Conservation (phyloP, 2,888 invertebrate genomes). For the Polia nebulosa region DNA sequence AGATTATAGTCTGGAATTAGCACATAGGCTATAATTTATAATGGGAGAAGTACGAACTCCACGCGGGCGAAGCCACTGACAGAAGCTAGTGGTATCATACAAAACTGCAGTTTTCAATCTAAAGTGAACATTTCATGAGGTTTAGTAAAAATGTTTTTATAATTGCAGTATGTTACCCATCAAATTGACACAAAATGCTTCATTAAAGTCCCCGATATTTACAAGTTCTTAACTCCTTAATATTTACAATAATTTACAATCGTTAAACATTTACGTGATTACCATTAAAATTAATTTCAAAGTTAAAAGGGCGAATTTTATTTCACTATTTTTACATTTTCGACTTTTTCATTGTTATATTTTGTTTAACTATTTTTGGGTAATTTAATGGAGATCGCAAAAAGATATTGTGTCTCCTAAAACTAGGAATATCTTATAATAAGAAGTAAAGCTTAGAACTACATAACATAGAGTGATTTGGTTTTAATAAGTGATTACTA, state of each 20-base stretch:
- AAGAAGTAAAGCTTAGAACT: constrained; percentile 52
- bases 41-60: no score
- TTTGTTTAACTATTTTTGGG: background rate
- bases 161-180: no score
- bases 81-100: no score
- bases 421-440: constrained; percentile 28
- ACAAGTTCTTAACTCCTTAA: constrained; percentile 49
- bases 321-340: background rate
- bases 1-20: no score
- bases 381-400: constrained; percentile 25
- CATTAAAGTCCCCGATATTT: constrained; percentile 17
- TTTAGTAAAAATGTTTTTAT: no score
- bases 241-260: constrained; percentile 66
- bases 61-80: no score
- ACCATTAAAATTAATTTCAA: constrained; percentile 13
- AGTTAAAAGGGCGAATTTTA: background rate
- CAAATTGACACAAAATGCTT: constrained; percentile 5
- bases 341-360: background rate
- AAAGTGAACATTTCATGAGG: no score
- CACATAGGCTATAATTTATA: no score
- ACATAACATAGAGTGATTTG: constrained; percentile 64
- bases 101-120: no score
- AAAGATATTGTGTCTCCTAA: constrained; percentile 29
- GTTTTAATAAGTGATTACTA: constrained; percentile 52
- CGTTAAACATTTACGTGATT: constrained; percentile 13